Percentiles rank a stretch among this genome's conserved stretches.
These are phyloP conservation scores for Cryptosula pallasiana DNA, from an alignment of 2,888 invertebrate genomes.

Conservation along the genomic window DNA sequence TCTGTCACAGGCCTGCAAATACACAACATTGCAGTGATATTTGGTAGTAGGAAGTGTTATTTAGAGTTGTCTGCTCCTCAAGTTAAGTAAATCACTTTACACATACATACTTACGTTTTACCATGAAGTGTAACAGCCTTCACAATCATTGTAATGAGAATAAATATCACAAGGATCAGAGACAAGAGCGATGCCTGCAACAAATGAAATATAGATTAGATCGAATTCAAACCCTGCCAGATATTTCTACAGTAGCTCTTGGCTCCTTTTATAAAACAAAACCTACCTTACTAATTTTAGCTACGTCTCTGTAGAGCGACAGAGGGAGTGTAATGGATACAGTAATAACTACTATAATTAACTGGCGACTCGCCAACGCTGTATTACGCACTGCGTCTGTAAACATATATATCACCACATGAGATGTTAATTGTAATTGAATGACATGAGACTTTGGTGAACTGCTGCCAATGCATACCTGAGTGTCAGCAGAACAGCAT, in stretches of 20 bases:
- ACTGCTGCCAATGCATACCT: too few species aligned
- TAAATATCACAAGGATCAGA: conserved; percentile 68
- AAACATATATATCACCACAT: conserved; percentile 28
- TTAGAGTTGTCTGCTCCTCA: too few species aligned
- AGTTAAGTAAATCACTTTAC: too few species aligned
- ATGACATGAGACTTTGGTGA: too few species aligned
- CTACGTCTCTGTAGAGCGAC: conserved; percentile 72
- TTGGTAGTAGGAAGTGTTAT: too few species aligned
- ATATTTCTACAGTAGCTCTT: too few species aligned
- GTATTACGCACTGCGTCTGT: conserved; percentile 55
- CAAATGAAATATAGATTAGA: too few species aligned
- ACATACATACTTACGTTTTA: neutral
- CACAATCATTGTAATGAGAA: conserved; percentile 45
- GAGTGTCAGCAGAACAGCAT: too few species aligned
- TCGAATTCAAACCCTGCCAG: too few species aligned
- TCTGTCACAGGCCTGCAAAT: conserved; percentile 60
- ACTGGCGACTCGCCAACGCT: conserved; percentile 62
- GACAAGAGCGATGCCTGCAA: conserved; percentile 61
- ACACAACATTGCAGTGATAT: conserved; percentile 1
- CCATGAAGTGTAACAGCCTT: conserved; percentile 24
- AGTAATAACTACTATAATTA: conserved; percentile 68
- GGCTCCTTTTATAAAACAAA: too few species aligned
- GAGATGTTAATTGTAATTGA: too few species aligned
- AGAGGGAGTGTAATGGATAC: conserved; percentile 70
- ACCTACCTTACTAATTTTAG: conserved; percentile 62